Percentiles rank a stretch among this genome's conserved stretches.
Evolutionary conservation across 1,140 invertebrate genomes (phyloP).

Genomic region (Saccostrea cuccullata): DNA sequence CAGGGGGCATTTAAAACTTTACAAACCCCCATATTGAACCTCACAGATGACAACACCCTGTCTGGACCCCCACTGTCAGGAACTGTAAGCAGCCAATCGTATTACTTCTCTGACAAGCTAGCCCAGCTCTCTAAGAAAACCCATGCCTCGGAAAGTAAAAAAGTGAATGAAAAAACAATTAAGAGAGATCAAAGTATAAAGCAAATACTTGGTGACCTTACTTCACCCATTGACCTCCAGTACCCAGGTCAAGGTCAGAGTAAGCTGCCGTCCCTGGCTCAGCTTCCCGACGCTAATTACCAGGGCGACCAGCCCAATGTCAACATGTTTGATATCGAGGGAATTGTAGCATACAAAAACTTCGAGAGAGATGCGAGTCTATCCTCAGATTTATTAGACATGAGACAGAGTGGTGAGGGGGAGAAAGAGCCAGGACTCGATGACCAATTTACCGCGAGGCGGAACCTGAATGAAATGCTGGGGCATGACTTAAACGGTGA

Average conservation of each 20-base stretch:
- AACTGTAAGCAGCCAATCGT: not conserved
- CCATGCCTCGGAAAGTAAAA: not conserved
- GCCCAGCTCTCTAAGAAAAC: constrained; percentile 26
- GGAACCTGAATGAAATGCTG: constrained; percentile 41
- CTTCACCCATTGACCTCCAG: not conserved
- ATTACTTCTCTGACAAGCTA: constrained; percentile 29
- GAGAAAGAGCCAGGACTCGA: not conserved
- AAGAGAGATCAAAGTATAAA: constrained; percentile 37
- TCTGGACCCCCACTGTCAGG: not conserved
- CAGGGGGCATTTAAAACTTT: constrained; percentile 44
- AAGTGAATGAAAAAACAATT: not conserved
- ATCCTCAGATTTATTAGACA: not conserved
- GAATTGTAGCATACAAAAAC: not conserved
- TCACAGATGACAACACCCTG: not conserved
- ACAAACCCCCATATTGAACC: not conserved
- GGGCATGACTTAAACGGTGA: constrained; percentile 46
- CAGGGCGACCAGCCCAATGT: constrained; percentile 42
- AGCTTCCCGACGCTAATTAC: constrained; percentile 47
- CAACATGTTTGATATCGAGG: constrained; percentile 17
- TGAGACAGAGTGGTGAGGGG: not conserved
- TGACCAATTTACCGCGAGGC: constrained; percentile 44
- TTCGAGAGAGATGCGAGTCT: not conserved
- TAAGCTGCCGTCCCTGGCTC: not conserved
- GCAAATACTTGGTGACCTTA: constrained; percentile 33
- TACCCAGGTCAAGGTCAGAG: not conserved